Percentiles rank a stretch among this genome's conserved stretches.
These are phyloP conservation scores for Acleris emargana DNA, from an alignment of 2,888 invertebrate genomes.

Conservation along the genomic window DNA sequence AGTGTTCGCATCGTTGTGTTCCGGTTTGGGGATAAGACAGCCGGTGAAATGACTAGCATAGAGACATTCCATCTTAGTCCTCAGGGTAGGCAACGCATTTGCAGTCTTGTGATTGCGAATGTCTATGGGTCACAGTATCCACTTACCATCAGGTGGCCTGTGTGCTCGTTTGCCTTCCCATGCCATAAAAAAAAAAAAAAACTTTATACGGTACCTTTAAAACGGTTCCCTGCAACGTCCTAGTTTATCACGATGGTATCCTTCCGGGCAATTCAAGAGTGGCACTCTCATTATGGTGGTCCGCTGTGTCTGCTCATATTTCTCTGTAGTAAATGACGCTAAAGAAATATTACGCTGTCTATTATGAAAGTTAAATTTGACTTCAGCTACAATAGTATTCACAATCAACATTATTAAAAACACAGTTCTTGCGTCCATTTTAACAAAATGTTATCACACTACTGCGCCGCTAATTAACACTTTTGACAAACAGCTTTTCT, in stretches of 20 bases:
- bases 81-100: too few species aligned
- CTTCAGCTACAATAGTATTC: slow-evolving; percentile 39
- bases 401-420: slow-evolving; percentile 48
- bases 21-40: too few species aligned
- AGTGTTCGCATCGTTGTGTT: too few species aligned
- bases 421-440: slow-evolving; percentile 63
- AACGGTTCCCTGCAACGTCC: slow-evolving; percentile 60
- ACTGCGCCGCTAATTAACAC: slow-evolving; percentile 53
- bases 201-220: slow-evolving; percentile 45
- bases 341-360: slow-evolving; percentile 47
- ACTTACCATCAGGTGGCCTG: too few species aligned
- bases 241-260: slow-evolving; percentile 55
- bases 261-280: slow-evolving; percentile 55
- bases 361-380: slow-evolving; percentile 58
- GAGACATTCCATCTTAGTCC: too few species aligned
- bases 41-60: too few species aligned
- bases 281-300: slow-evolving; percentile 68
- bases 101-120: too few species aligned
- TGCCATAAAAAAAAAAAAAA: too few species aligned
- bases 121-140: too few species aligned
- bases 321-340: slow-evolving; percentile 43
- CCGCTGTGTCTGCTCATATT: slow-evolving; percentile 39
- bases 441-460: slow-evolving; percentile 50
- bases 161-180: too few species aligned
- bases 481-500: slow-evolving; percentile 38